Evolutionary conservation across 2,113 vertebrate species (phyloP).

Genomic region (Heterocephalus glaber): DNA sequence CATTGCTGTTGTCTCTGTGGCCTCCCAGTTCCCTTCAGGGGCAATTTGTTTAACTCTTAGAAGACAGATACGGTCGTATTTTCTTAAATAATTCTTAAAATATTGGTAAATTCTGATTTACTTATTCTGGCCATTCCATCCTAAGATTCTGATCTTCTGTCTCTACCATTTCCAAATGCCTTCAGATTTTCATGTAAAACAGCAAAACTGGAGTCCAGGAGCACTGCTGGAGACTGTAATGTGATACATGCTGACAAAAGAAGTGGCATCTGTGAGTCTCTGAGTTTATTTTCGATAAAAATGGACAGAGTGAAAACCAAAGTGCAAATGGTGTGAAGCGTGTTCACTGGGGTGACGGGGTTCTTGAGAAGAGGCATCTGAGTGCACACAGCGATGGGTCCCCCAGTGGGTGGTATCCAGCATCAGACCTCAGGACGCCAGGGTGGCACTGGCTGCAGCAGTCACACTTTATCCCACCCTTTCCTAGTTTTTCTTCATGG

Average conservation of each 20-base stretch:
- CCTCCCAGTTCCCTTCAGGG: background rate
- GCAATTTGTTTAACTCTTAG: slow-evolving; percentile 28
- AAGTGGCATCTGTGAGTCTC: slow-evolving; percentile 6
- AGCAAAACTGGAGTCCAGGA: background rate
- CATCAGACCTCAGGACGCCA: background rate
- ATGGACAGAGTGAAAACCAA: background rate
- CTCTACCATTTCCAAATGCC: slow-evolving; percentile 33
- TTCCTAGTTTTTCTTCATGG: background rate
- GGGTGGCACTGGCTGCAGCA: background rate
- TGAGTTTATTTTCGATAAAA: slow-evolving; percentile 20
- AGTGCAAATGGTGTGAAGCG: background rate
- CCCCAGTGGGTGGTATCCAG: background rate
- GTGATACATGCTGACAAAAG: background rate
- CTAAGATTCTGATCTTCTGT: slow-evolving; percentile 26
- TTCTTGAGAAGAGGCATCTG: fast-evolving
- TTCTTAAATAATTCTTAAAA: slow-evolving; percentile 47
- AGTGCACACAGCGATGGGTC: background rate
- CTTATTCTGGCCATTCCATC: background rate
- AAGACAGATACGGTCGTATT: background rate
- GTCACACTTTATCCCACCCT: background rate
- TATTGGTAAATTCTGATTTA: slow-evolving; percentile 32
- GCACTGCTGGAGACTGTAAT: background rate
- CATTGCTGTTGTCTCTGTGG: background rate
- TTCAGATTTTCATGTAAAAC: slow-evolving; percentile 56
- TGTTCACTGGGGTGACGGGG: too few species aligned